Percentiles rank a stretch among this genome's conserved stretches.
phyloP scores from a whole-genome alignment of 2,888 invertebrate genomes.

The Plagodis dolabraria region DNA sequence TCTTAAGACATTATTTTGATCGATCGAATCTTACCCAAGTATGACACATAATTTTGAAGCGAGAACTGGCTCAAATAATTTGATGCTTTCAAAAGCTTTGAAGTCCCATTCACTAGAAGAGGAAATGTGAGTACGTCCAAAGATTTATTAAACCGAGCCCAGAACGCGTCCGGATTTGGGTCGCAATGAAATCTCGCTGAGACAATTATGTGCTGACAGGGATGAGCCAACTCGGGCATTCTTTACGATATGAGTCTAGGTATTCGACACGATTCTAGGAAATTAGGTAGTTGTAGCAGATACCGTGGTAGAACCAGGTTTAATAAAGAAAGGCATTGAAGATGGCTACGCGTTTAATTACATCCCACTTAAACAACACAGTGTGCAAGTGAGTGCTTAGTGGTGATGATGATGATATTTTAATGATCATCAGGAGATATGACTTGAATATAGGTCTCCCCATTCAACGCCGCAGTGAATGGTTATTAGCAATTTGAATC shows the following conservation, averaged over 20 bases:
- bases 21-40: not conserved
- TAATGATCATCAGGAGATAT: too few species aligned
- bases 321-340: too few species aligned
- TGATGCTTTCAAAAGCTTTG: conserved; percentile 11
- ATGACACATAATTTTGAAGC: not conserved
- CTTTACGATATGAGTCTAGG: conserved; percentile 18
- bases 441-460: too few species aligned
- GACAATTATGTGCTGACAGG: conserved; percentile 63
- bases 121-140: conserved; percentile 33
- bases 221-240: conserved; percentile 41
- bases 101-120: conserved; percentile 8
- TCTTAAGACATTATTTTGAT: too few species aligned
- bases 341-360: too few species aligned
- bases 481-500: too few species aligned
- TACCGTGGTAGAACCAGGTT: too few species aligned
- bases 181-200: conserved; percentile 62
- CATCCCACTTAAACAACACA: too few species aligned
- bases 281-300: conserved; percentile 4
- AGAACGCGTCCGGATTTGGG: conserved; percentile 57
- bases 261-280: conserved; percentile 10
- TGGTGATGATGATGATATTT: too few species aligned
- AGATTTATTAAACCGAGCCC: conserved; percentile 50
- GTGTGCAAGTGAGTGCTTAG: too few species aligned
- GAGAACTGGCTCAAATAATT: not conserved
- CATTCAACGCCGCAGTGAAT: too few species aligned